phyloP scores from a whole-genome alignment of 30 jellyfish, hydroid and myxozoan genomes.

The Aurelia sp. region DNA sequence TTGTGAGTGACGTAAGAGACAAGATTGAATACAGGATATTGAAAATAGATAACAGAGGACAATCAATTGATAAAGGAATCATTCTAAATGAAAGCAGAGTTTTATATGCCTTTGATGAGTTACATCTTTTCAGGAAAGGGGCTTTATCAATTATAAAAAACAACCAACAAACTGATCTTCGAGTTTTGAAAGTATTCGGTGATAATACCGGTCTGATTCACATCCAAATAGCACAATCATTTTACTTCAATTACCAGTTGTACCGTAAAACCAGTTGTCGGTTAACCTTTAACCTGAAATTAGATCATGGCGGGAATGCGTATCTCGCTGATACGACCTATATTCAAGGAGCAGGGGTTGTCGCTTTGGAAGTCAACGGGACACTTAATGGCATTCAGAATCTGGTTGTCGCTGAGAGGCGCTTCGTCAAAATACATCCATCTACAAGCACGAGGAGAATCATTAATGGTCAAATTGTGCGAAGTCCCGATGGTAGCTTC shows the following conservation, averaged over 20 bases:
- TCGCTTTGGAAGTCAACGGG: constrained; percentile 69
- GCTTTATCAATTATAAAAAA: constrained; percentile 22
- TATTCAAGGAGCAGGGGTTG: constrained; percentile 56
- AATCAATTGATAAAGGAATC: constrained; percentile 15
- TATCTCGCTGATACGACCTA: constrained; percentile 53
- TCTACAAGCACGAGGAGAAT: constrained; percentile 43
- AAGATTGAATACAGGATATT: constrained; percentile 33
- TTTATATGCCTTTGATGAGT: constrained; percentile 49
- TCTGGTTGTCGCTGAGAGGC: constrained; percentile 39
- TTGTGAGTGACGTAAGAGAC: constrained; percentile 56
- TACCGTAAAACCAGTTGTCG: constrained; percentile 48
- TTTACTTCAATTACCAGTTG: constrained; percentile 41
- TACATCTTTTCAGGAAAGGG: constrained; percentile 47
- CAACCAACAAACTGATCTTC: not conserved
- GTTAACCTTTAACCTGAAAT: constrained; percentile 48
- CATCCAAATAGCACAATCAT: constrained; percentile 29
- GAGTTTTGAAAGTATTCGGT: constrained; percentile 33
- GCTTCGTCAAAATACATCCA: constrained; percentile 64
- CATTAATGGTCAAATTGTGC: constrained; percentile 12
- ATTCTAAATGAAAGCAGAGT: constrained; percentile 50
- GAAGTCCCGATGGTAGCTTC: constrained; percentile 59
- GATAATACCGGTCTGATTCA: constrained; percentile 71
- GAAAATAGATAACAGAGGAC: constrained; percentile 32
- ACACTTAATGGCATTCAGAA: constrained; percentile 62
- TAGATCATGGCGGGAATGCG: constrained; percentile 67